Conservation (phyloP, 2,113 vertebrate species). For the Gymnocephalus cernua region DNA sequence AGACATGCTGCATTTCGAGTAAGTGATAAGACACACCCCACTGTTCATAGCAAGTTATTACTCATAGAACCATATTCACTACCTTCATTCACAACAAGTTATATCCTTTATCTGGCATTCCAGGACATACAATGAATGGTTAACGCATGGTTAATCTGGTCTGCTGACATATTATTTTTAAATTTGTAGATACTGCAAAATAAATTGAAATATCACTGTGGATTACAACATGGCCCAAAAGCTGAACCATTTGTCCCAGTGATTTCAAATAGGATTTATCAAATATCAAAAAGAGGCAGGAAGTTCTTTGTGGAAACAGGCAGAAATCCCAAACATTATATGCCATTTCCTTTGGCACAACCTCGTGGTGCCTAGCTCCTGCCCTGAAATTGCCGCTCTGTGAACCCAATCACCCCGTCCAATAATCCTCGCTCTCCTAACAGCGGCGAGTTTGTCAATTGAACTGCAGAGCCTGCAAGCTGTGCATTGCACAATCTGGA, state of each 20-base stretch:
- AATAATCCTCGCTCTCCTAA: conserved; percentile 74
- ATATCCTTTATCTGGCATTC: not conserved
- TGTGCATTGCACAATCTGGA: conserved; percentile 52
- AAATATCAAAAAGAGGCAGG: conserved; percentile 7
- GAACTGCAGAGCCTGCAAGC: conserved; percentile 65
- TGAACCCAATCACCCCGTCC: conserved; percentile 72
- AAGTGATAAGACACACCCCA: not conserved
- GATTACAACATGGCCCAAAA: not conserved
- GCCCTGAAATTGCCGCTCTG: conserved; percentile 37
- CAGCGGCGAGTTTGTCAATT: conserved; percentile 75
- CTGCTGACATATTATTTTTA: not conserved
- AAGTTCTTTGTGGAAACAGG: conserved; percentile 48
- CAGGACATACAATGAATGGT: not conserved
- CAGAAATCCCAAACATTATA: conserved; percentile 52
- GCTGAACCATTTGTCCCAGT: conserved; percentile 15
- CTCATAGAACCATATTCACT: not conserved
- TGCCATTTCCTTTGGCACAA: conserved; percentile 59
- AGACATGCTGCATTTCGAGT: not conserved
- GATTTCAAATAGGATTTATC: conserved; percentile 13
- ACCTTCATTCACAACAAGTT: not conserved
- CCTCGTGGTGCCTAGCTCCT: conserved; percentile 33
- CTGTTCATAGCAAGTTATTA: not conserved
- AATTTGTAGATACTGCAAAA: not conserved
- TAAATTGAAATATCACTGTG: not conserved
- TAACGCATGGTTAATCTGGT: too few relatives aligned